These are phyloP conservation scores for Rallus limicola DNA, from an alignment of 2,113 vertebrate genomes.

Conservation along the genomic window DNA sequence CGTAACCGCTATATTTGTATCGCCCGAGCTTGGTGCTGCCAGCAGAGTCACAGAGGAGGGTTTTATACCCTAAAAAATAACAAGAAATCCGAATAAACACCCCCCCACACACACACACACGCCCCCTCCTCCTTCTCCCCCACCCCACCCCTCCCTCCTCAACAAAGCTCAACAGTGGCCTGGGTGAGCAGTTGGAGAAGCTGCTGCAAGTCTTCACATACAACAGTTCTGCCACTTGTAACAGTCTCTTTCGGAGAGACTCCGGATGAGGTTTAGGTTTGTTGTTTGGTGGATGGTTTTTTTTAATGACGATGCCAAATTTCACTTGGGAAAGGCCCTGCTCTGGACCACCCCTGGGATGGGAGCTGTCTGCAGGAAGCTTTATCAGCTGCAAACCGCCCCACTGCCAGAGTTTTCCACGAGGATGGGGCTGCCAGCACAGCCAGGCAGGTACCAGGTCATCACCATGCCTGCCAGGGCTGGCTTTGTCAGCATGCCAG, in stretches of 20 bases:
- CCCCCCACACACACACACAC: no score
- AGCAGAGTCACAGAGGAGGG: neutral
- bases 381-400: neutral
- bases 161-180: no score
- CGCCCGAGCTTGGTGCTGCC: accelerated
- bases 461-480: accelerated
- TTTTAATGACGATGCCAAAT: neutral
- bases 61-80: neutral
- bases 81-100: no score
- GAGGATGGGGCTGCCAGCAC: neutral
- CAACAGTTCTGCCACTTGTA: neutral
- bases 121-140: no score
- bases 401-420: neutral
- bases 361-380: neutral
- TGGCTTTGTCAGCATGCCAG: accelerated
- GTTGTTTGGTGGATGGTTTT: neutral
- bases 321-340: neutral
- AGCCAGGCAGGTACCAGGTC: neutral
- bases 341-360: neutral
- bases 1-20: neutral
- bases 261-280: neutral
- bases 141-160: no score
- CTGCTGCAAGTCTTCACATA: neutral
- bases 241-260: neutral
- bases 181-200: neutral